Base-by-base conservation (phyloP, 2,797 vertebrate genomes). In the Simalia tracyae region DNA sequence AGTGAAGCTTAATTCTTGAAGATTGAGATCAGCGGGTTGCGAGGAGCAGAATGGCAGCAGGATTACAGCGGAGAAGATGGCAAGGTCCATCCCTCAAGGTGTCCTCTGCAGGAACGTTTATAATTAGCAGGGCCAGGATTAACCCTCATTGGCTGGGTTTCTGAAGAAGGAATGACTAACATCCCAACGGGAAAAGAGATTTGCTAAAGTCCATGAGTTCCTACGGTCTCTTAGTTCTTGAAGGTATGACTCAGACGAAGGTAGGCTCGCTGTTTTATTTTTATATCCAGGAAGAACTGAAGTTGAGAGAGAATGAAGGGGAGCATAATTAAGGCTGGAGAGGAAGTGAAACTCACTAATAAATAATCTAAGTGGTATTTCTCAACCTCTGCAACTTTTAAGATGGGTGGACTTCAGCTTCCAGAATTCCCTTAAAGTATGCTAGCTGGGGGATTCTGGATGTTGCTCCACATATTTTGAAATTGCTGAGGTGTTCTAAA, bases 51-150 rank as follows among this genome's bases (percentile, higher is more conserved):
- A 42, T 7, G 1, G 63, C 85, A 1, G 14, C 15, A 2, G n/a
- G 92, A 93, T 91, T 91, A 91, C 28, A 2, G 26, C 88, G 2
- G 86, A 56, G 56, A 88, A 86, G 42, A 56, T 14, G 81, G 87
- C 19, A 1, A 54, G 28, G 28, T 42, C 8, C 56, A 19, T 54
- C 54, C 4, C 24, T 86, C 92, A 87, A 76, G 42, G 24, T 26
- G 42, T 66, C 56, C 24, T 6, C 24, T 76, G n/a, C 24, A 6
- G 90, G 90, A 24, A 57, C 59, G 5, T 28, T 76, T 64, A 81
- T 63, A 89, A 46, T 87, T 76, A 90, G 10, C n/a, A 56, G 15
- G 61, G 17, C 46, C 59, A 5, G 84, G 28, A 66, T 91, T 91
- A 87, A 89, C 19, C 26, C 9, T 61, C 26, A 0, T 59, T 57